phyloP scores from a whole-genome alignment of 2,113 vertebrate species.

The Delphinus delphis region DNA sequence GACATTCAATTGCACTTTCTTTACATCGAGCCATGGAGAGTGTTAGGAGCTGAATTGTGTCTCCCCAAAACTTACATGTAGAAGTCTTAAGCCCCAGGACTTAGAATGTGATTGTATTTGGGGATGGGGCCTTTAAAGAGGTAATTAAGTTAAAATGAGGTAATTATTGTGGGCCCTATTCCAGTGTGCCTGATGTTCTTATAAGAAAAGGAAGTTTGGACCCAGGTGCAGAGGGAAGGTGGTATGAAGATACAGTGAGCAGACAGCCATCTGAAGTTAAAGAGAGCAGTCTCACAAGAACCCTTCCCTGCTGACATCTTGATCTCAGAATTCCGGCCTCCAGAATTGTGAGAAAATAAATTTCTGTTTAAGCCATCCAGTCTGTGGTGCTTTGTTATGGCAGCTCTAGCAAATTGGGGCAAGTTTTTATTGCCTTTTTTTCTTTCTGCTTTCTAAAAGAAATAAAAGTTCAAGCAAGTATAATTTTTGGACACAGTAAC shows the following conservation, averaged over 20 bases:
- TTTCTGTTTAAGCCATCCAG: not conserved
- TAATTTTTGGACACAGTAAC: not conserved
- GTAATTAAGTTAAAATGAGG: not conserved
- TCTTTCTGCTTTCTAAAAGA: not conserved
- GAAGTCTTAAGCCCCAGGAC: not conserved
- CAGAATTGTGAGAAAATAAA: not conserved
- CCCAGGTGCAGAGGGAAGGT: not conserved
- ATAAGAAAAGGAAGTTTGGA: not conserved
- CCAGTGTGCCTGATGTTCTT: not conserved
- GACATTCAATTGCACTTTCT: not conserved
- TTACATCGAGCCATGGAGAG: not conserved
- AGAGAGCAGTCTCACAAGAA: not conserved
- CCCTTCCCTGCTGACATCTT: not conserved
- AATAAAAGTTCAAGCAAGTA: not conserved
- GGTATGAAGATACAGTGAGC: not conserved
- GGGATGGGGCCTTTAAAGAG: not conserved
- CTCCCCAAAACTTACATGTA: not conserved
- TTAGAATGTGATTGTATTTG: not conserved
- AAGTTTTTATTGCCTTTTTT: not conserved
- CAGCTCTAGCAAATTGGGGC: not conserved
- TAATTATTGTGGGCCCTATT: not conserved
- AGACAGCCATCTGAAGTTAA: not conserved
- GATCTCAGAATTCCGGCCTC: not conserved
- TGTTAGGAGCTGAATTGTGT: not conserved
- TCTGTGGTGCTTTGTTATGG: not conserved